Conservation (phyloP, 2,797 vertebrate genomes). For the Champsocephalus esox region DNA sequence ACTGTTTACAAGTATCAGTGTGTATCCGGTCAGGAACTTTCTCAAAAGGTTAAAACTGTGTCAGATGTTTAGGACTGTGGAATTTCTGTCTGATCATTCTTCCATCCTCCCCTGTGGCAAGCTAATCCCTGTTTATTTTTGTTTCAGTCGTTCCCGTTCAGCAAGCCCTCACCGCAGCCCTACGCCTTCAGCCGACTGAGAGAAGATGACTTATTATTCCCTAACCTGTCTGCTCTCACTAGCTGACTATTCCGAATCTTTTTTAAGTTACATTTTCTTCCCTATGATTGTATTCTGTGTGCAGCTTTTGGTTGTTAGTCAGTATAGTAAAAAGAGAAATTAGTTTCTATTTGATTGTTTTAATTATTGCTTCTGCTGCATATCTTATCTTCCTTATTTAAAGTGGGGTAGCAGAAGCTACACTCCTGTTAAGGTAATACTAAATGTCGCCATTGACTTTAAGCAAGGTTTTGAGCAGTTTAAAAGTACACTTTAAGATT, state of each 20-base stretch:
- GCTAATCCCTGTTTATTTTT: constrained; percentile 71
- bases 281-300: constrained; percentile 33
- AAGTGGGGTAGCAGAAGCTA: background rate
- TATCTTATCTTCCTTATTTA: constrained; percentile 1
- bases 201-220: constrained; percentile 62
- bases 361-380: constrained; percentile 41
- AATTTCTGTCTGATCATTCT: constrained; percentile 14
- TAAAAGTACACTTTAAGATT: background rate
- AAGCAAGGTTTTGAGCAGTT: constrained; percentile 51
- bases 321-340: constrained; percentile 11
- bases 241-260: constrained; percentile 32
- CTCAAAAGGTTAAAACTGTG: background rate
- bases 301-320: constrained; percentile 38
- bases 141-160: constrained; percentile 86
- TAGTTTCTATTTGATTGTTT: constrained; percentile 44
- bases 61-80: background rate
- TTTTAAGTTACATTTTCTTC: constrained; percentile 31
- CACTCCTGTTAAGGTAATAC: constrained; percentile 4
- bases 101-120: constrained; percentile 45
- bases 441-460: constrained; percentile 53
- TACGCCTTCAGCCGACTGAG: constrained; percentile 77
- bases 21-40: constrained; percentile 6
- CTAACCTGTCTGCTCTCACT: constrained; percentile 49
- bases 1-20: background rate
- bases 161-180: constrained; percentile 80